phyloP scores from a whole-genome alignment of 2,113 vertebrate genomes.

The Baryphthengus martii region DNA sequence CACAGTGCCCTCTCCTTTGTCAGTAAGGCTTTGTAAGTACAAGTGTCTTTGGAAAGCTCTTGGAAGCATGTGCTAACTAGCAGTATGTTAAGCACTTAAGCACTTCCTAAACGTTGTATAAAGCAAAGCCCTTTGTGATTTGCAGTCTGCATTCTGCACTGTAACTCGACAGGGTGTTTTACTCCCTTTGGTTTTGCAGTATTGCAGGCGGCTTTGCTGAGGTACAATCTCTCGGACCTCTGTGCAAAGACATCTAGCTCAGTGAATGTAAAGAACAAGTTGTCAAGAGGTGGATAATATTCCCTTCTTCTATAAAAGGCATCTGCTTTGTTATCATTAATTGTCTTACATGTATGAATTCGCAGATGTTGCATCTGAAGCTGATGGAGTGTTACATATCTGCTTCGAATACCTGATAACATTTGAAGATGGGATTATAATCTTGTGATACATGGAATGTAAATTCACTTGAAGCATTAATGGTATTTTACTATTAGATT shows the following conservation, averaged over 20 bases:
- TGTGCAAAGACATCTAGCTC: neutral
- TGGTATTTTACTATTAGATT: neutral
- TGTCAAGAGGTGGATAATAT: neutral
- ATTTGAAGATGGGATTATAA: neutral
- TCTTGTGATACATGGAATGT: neutral
- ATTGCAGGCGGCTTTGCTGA: neutral
- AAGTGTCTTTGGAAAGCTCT: neutral
- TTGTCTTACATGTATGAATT: neutral
- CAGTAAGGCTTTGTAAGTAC: neutral
- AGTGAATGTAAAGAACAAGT: neutral
- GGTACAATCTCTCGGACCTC: neutral
- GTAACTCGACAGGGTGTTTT: neutral
- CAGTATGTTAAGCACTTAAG: neutral
- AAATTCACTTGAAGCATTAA: neutral
- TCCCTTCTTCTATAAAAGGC: neutral
- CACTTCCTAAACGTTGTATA: neutral
- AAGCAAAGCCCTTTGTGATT: neutral
- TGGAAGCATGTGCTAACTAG: neutral
- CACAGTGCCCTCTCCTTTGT: accelerated
- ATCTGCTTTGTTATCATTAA: neutral
- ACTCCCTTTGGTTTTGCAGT: neutral
- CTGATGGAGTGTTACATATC: neutral
- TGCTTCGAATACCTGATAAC: neutral
- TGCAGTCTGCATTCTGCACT: neutral
- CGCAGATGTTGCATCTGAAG: neutral